Evolutionary conservation across 2,113 vertebrate genomes (phyloP).

Genomic region (Tragelaphus strepsiceros): DNA sequence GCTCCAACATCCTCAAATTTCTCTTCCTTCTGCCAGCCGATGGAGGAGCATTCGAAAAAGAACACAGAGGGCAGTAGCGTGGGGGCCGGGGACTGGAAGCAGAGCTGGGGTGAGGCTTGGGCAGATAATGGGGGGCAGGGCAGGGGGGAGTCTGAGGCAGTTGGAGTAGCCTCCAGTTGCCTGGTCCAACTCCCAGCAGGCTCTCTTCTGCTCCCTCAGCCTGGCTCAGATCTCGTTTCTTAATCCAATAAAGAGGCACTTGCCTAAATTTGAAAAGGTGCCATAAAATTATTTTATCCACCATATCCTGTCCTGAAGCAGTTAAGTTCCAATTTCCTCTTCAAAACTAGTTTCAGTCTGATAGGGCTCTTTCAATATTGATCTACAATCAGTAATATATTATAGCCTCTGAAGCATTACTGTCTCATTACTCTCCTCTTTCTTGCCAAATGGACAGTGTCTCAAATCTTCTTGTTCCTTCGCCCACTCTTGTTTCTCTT

Average conservation of each 20-base stretch:
- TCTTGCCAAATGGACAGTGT: not conserved
- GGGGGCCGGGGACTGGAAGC: not conserved
- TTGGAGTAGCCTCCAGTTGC: not conserved
- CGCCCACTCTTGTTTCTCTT: not conserved
- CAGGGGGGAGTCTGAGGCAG: too few relatives aligned
- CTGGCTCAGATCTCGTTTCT: not conserved
- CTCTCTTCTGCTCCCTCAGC: not conserved
- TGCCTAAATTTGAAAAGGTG: not conserved
- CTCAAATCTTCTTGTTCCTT: not conserved
- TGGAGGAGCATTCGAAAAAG: not conserved
- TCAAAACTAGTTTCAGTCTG: not conserved
- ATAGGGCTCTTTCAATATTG: not conserved
- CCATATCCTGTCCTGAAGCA: not conserved
- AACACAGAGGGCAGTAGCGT: not conserved
- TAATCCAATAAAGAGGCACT: constrained; percentile 6
- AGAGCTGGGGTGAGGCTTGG: not conserved
- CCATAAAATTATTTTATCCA: not conserved
- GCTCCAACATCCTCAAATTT: not conserved
- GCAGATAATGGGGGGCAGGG: not conserved
- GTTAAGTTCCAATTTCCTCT: not conserved
- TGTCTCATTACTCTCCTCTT: not conserved
- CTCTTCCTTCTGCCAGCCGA: not conserved
- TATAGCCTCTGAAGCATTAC: not conserved
- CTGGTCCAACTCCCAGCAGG: not conserved
- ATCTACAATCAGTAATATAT: not conserved